Evolutionary conservation across 2,888 invertebrate species (phyloP), one percentile per base, ranked within the genome.

Genomic region (Drosophila lacicola): DNA sequence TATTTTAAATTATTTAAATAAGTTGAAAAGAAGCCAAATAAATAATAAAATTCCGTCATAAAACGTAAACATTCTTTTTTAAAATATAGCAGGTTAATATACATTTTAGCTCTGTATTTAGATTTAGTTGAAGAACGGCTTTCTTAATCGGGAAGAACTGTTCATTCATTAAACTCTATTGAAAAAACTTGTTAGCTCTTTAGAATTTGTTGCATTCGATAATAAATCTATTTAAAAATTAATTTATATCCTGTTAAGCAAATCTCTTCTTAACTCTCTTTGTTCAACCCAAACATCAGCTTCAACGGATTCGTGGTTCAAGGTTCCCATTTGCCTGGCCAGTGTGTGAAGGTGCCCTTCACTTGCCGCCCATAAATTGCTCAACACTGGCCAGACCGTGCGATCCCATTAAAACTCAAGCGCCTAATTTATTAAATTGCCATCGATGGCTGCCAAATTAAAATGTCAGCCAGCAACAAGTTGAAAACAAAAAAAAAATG

Each of bases 371-470:
- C 74, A 79, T 83, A 63, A 87, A 81, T 81, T 84, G 71, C 55
- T 82, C 75, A 70, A 70, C 82, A 73, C 82, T 66, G 58, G 51
- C 51, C 51, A 39, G 29, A 29, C 53, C 42, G 17, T 13, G 60
- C 67, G 73, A 73, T 58, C 66, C 79, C 87, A 82, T 84, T 87
- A 81, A 82, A 41, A 79, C 72, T 63, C 67, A 71, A 64, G 73
- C 71, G 54, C 41, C 57, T 73, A 79, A 83, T 83, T 83, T 83
- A 83, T 83, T 76, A 74, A 85, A 79, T 73, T 82, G 76, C 61
- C 85, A 82, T 88, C 82, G 88, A 88, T 88, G 74, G 66, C 88
- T 88, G 85, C 80, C 83, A 88, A 85, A 86, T 86, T 88, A 88
- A 86, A 88, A 87, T 86, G 89, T 86, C 87, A 88, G 72, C 78